Conservation (phyloP, 2,113 vertebrate species). For the Sinocyclocheilus grahami region DNA sequence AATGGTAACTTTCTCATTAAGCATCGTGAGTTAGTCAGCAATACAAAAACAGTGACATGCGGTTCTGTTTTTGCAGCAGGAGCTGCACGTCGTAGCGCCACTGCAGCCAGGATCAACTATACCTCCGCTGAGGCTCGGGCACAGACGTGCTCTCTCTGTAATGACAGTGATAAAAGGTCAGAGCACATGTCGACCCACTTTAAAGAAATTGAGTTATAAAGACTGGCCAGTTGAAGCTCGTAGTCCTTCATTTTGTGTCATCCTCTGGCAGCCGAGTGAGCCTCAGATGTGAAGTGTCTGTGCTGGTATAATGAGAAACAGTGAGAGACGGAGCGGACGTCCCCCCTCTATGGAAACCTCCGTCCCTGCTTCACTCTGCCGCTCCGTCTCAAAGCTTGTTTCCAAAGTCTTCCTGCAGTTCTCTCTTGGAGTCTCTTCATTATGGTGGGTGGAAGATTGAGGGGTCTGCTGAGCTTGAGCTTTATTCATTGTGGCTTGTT, state of each 20-base stretch:
- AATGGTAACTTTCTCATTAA: too few species aligned
- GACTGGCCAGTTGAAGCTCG: conserved; percentile 14
- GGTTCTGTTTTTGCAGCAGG: not conserved
- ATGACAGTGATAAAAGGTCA: conserved; percentile 34
- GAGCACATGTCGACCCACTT: conserved; percentile 22
- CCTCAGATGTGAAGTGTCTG: conserved; percentile 33
- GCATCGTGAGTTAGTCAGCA: not conserved
- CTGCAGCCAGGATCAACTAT: not conserved
- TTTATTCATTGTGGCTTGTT: conserved; percentile 95
- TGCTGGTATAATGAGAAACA: conserved; percentile 12
- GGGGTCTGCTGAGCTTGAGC: conserved; percentile 83
- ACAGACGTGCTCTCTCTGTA: conserved; percentile 8
- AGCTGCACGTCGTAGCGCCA: not conserved
- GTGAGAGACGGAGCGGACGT: not conserved
- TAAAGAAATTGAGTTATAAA: conserved; percentile 36
- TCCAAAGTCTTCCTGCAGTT: conserved; percentile 39
- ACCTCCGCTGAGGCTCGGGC: not conserved
- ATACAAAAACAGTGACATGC: not conserved
- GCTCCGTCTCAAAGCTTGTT: conserved; percentile 1
- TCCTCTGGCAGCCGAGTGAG: conserved; percentile 15
- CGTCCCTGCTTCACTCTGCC: not conserved
- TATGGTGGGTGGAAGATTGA: conserved; percentile 86
- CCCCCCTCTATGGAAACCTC: not conserved
- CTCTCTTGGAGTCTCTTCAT: conserved; percentile 78
- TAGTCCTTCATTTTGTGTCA: conserved; percentile 5